Percentiles rank a stretch among this genome's conserved stretches.
Conservation (phyloP, 2,888 invertebrate species). For the Lepidocyrtoides sp. region DNA sequence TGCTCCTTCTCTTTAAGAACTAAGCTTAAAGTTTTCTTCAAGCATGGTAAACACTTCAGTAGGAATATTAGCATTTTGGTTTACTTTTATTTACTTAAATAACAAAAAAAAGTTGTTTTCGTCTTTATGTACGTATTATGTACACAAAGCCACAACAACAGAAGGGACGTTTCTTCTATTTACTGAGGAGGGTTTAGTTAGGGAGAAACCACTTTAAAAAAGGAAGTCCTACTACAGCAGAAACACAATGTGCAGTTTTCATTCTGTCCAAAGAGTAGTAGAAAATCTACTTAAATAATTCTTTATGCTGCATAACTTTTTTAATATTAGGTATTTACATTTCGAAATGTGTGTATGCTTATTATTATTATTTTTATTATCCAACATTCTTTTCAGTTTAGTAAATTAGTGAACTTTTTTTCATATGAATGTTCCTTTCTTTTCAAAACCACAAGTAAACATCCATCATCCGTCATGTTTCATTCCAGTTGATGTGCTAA, state of each 20-base stretch:
- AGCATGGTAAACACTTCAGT: not conserved
- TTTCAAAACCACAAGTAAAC: conserved; percentile 17
- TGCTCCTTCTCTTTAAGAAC: no score
- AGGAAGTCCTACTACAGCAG: not conserved
- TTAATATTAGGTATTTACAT: no score
- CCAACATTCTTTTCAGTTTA: not conserved
- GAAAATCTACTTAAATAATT: no score
- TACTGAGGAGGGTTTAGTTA: not conserved
- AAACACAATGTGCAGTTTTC: not conserved
- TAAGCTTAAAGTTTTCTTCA: conserved; percentile 33
- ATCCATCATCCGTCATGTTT: conserved; percentile 59
- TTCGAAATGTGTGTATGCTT: no score
- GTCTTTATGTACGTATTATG: no score
- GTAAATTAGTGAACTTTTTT: conserved; percentile 33
- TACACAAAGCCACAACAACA: not conserved
- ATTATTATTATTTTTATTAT: not conserved
- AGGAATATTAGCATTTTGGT: not conserved
- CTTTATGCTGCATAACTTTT: no score
- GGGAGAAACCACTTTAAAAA: not conserved
- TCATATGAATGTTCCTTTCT: not conserved
- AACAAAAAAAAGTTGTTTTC: not conserved
- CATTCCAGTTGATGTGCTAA: conserved; percentile 31
- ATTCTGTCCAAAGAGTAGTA: not conserved
- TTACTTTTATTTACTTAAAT: not conserved
- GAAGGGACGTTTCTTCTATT: conserved; percentile 3